A percentile compares a stretch with the other conserved stretches of the same genome.
These are phyloP conservation scores for Forficula auricularia DNA, from an alignment of 1,140 invertebrate genomes.

Conservation along the genomic window DNA sequence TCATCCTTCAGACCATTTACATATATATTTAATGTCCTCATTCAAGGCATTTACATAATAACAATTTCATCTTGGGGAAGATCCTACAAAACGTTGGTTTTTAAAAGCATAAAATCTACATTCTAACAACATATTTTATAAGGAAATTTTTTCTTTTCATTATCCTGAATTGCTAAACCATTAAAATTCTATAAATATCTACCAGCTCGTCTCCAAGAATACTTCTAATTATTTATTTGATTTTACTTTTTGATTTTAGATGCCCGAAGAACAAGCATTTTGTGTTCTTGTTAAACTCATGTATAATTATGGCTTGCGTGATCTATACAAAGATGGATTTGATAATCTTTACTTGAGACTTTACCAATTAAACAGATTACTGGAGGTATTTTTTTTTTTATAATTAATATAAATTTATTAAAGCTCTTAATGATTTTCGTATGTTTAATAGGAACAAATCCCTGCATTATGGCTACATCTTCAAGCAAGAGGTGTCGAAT, in stretches of 20 bases:
- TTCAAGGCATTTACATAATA: no score
- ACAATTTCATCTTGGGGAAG: no score
- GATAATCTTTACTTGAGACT: slow-evolving; percentile 86
- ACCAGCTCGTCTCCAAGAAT: no score
- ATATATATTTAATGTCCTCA: no score
- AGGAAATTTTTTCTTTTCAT: no score
- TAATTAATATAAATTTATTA: slow-evolving; percentile 4
- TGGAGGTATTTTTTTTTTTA: slow-evolving; percentile 51
- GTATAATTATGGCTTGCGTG: slow-evolving; percentile 86
- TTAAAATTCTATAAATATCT: no score
- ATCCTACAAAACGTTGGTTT: no score
- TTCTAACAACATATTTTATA: no score
- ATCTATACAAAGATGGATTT: slow-evolving; percentile 92
- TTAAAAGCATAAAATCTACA: no score
- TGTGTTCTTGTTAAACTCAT: slow-evolving; percentile 90
- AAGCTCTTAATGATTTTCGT: slow-evolving; percentile 11
- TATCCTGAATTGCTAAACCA: no score
- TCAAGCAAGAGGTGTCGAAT: slow-evolving; percentile 75
- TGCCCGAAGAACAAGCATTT: slow-evolving; percentile 99
- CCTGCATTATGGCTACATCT: slow-evolving; percentile 83
- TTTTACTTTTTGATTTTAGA: slow-evolving; percentile 39
- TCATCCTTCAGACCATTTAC: no score
- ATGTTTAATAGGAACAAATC: slow-evolving; percentile 61
- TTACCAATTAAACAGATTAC: slow-evolving; percentile 88
- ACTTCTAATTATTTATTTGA: no score